Base-by-base conservation (phyloP, 2,113 vertebrate genomes). In the Symphodus melops region DNA sequence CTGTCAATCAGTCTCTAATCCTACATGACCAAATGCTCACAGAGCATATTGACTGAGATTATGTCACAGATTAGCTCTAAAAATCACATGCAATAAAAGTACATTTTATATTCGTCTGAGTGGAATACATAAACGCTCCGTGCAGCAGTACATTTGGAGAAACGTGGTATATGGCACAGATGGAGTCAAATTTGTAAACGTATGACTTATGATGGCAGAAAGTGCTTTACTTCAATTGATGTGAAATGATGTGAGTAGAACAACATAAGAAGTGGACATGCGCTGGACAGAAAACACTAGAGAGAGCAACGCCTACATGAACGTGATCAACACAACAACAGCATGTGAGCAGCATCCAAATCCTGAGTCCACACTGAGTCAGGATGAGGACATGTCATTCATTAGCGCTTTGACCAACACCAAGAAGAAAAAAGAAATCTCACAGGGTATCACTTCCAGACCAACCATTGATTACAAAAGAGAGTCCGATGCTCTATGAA, bases 241-340 rank as follows among this genome's bases (percentile, higher is more conserved):
- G 8, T 9, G 6, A 39, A 39, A 39, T 25, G 2, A 25, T 25
- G 25, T 25, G 25, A 25, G 28, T 33, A 41, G 11, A 41, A 41
- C 6, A 41, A 10, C 39, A 10, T 10, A 41, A 9, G 9, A 41
- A 33, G 28, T 33, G 28, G 28, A 9, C 42, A 44, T 56, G 62
- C 58, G 66, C 54, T 51, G 48, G 19, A 64, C 10, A 52, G 37
- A 25, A 46, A 72, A 74, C 4, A 60, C 53, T 23, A 41, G 19
- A 71, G 55, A 68, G 37, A 74, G 67, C 72, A 65, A 77, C 83
- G 72, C 74, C 70, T 63, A 64, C 73, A 72, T 60, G 57, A 39
- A 61, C 14, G 0, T 16, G 21, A 75, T 59, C 51, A 68, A 23
- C 33, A 16, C 33, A 56, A 13, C 52, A 56, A 20, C 54, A 48